Base-by-base conservation (phyloP, 2,113 vertebrate genomes). In the Aleadryas rufinucha region DNA sequence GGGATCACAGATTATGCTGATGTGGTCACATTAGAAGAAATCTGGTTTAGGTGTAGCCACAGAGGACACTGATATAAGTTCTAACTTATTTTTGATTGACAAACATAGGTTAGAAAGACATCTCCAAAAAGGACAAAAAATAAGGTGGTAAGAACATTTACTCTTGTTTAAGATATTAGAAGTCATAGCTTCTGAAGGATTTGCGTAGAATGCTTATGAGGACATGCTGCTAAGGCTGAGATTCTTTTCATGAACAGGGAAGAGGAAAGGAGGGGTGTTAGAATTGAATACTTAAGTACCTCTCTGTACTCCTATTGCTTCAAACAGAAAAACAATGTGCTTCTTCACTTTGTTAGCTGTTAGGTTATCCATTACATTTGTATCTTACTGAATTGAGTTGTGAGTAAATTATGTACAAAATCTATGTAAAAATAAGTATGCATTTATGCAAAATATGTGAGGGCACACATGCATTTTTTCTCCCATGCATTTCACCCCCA, bases 11-110 rank as follows among this genome's bases (percentile, higher is more conserved):
- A 33, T 19, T 39, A 7, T 16, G 23, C 27, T 63, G 61, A 59
- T 0, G 0, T 37, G n/a, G 37, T 70, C 17, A 4, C 1, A 0
- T 41, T 57, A 61, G n/a, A 74, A 57, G 24, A 89, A 84, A 79
- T 37, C 45, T 37, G 11, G n/a, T 11, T 77, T 82, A 81, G 33
- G 22, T 63, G 90, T 84, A 64, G 30, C 16, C 76, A 60, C 24
- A 44, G 80, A 60, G 27, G 77, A 76, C 66, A 69, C 23, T 42
- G 57, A 71, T 84, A 22, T 20, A 53, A 44, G 8, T 50, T 75
- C 33, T n/a, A 71, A 44, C 16, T 66, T 75, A 76, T 54, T 82
- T 93, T 57, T 64, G 83, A 42, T 39, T 68, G 13, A 45, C 21
- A 84, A 76, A 69, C 0, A 5, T 20, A 80, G 33, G 22, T 86